Conservation (phyloP, 2,888 invertebrate species). For the Hypena proboscidalis region DNA sequence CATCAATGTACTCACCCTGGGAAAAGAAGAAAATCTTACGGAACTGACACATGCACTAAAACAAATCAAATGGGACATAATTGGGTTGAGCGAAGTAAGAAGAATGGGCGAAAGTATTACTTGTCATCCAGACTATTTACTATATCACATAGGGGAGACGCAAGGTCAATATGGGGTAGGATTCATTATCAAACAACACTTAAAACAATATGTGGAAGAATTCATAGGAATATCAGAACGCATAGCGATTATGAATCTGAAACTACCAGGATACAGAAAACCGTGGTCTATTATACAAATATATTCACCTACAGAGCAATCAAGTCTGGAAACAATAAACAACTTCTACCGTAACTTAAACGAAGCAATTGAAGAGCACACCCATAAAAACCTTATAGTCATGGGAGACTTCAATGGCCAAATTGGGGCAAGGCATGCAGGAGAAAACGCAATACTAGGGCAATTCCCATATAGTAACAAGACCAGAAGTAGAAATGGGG, state of each 20-base stretch:
- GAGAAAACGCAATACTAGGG: conserved; percentile 23
- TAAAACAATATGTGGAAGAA: conserved; percentile 21
- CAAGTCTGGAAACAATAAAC: conserved; percentile 20
- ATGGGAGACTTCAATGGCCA: conserved; percentile 17
- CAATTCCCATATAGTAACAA: conserved; percentile 22
- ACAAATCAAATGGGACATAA: no score
- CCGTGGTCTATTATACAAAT: conserved; percentile 35
- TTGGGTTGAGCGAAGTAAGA: not conserved
- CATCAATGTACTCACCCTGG: not conserved
- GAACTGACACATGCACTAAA: not conserved
- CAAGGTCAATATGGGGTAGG: not conserved
- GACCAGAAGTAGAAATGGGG: conserved; percentile 35
- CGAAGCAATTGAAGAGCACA: conserved; percentile 23
- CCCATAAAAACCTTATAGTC: conserved; percentile 34
- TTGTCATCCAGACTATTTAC: not conserved
- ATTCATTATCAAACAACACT: conserved; percentile 33
- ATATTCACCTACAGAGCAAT: conserved; percentile 39
- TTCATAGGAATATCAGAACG: conserved; percentile 36
- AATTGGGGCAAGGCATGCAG: conserved; percentile 28
- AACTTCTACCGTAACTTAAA: conserved; percentile 33
- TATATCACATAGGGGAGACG: not conserved
- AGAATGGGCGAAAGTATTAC: not conserved
- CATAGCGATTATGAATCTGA: conserved; percentile 32
- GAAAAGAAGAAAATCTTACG: not conserved
- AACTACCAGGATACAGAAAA: conserved; percentile 32